phyloP scores from a whole-genome alignment of 2,888 invertebrate species.

The Limnephilus rhombicus region DNA sequence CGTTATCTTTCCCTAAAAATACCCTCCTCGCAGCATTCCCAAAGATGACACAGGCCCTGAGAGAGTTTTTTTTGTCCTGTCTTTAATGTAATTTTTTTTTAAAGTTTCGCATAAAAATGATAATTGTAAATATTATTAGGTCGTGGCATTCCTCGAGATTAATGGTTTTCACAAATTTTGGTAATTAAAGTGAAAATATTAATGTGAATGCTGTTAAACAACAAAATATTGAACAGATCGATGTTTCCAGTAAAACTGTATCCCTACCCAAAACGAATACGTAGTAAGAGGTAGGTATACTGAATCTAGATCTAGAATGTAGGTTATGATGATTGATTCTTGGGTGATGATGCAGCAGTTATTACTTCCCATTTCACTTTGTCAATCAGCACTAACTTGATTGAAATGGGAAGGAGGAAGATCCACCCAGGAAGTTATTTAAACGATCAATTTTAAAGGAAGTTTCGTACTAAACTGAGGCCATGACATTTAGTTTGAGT shows the following conservation, averaged over 20 bases:
- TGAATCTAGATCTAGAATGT: neutral
- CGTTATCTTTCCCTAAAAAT: too few relatives aligned
- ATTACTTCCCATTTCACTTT: constrained; percentile 27
- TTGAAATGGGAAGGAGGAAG: constrained; percentile 28
- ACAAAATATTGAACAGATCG: neutral
- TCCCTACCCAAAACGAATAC: neutral
- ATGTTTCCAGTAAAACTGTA: neutral
- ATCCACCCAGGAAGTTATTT: neutral
- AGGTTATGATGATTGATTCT: constrained; percentile 46
- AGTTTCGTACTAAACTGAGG: neutral
- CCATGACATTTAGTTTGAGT: neutral
- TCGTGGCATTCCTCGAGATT: neutral
- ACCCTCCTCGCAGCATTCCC: too few relatives aligned
- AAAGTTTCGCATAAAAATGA: too few relatives aligned
- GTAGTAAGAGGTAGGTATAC: neutral
- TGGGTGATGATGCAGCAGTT: neutral
- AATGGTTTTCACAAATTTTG: neutral
- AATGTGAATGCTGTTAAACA: neutral
- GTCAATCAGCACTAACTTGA: constrained; percentile 17
- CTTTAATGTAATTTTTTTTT: too few relatives aligned
- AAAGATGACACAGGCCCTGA: too few relatives aligned
- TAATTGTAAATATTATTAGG: too few relatives aligned
- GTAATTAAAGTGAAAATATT: neutral
- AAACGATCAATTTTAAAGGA: neutral
- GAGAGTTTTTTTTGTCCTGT: too few relatives aligned